Base-by-base conservation (phyloP, 2,888 invertebrate genomes). In the Thyatira batis region DNA sequence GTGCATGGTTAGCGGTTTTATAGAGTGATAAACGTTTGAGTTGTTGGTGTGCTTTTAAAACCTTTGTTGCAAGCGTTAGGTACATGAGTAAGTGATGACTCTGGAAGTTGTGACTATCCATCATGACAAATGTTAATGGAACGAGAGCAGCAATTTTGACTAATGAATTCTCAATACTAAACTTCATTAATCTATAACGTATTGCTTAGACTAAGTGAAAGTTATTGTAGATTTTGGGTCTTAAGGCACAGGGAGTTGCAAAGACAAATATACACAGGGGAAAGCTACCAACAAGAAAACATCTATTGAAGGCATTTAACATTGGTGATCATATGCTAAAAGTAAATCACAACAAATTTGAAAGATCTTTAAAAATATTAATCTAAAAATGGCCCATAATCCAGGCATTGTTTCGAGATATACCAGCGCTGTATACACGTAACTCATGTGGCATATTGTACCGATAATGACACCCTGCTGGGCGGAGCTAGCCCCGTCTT, bases 401-500 rank as follows among this genome's bases (percentile, higher is more conserved):
- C 39, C 3, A 17, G 17, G 39, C 0, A 39, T 39, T 39, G 39
- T 21, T 28, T 17, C 10, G 11, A 48, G 48, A 27, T 17, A 17
- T 20, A 27, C 27, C 17, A 27, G 17, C 20, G 27, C 11, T 46
- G 46, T 23, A 13, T 13, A 25, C 39, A 25, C 27, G 17, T 48
- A 48, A 48, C 27, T 48, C 48, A 27, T 27, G 11, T 48, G 25
- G 48, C 20, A 17, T 46, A 27, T 48, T 48, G 27, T 20, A 27
- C 48, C 45, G 64, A 67, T 73, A 72, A 72, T 69, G 61, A 65
- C 57, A 43, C 50, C 73, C 61, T 53, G 60, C 52, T 45, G 67
- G 8, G 67, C 61, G 62, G 50, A 54, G 54, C 61, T 61, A 64
- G 51, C 49, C 50, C 63, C 55, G 52, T 50, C 52, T 67, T 73